Evolutionary conservation across 2,797 vertebrate species (phyloP).

Genomic region (Salarias fasciatus): DNA sequence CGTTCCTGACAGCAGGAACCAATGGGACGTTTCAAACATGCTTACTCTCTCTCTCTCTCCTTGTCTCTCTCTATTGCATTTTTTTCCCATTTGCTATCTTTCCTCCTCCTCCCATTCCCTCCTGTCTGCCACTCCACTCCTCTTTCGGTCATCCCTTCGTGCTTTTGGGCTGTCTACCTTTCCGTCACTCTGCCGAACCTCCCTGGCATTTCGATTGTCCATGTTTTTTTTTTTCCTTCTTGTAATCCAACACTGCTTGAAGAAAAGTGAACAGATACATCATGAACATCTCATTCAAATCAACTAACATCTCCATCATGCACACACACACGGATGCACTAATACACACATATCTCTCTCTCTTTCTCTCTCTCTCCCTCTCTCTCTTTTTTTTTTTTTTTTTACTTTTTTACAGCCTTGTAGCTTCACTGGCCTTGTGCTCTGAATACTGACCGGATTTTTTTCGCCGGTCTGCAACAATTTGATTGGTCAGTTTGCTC

Average conservation of each 20-base stretch:
- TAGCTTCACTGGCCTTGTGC: slow-evolving; percentile 44
- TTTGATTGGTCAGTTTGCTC: slow-evolving; percentile 63
- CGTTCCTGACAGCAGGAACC: slow-evolving; percentile 74
- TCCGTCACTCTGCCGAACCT: slow-evolving; percentile 5
- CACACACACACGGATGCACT: slow-evolving; percentile 4
- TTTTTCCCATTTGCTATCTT: slow-evolving; percentile 36
- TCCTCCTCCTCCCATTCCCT: slow-evolving; percentile 11
- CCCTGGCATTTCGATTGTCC: not conserved
- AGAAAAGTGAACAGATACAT: slow-evolving; percentile 46
- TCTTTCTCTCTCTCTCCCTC: not conserved
- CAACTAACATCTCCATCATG: slow-evolving; percentile 17
- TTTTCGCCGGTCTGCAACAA: slow-evolving; percentile 38
- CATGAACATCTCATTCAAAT: slow-evolving; percentile 46
- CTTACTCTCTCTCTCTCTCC: slow-evolving; percentile 55
- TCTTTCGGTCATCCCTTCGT: slow-evolving; percentile 10
- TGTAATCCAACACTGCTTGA: slow-evolving; percentile 12
- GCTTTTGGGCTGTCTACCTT: slow-evolving; percentile 26
- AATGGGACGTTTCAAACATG: slow-evolving; percentile 73
- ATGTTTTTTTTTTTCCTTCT: slow-evolving; percentile 14
- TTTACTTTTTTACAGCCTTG: slow-evolving; percentile 27
- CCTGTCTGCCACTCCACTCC: slow-evolving; percentile 22
- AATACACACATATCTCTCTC: slow-evolving; percentile 19
- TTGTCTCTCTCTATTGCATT: slow-evolving; percentile 54
- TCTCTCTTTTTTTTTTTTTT: no score
- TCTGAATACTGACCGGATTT: slow-evolving; percentile 57